Evolutionary conservation across 2,113 vertebrate genomes (phyloP).

Genomic region (Jaculus jaculus): DNA sequence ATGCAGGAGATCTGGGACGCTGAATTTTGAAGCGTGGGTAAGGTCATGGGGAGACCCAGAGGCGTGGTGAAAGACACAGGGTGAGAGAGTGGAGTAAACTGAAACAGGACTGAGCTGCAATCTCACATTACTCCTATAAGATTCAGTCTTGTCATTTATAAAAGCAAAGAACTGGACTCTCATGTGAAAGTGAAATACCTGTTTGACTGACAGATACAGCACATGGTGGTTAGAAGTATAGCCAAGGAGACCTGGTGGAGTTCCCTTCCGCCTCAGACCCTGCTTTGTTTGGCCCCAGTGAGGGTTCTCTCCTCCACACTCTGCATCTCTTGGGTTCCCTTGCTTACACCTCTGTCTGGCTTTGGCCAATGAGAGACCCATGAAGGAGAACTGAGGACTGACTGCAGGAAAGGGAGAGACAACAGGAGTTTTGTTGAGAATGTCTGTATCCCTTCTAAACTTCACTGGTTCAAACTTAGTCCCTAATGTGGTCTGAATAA

Average conservation of each 20-base stretch:
- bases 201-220: background rate
- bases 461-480: background rate
- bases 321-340: background rate
- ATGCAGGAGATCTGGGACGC: background rate
- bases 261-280: background rate
- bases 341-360: background rate
- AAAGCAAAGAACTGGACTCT: background rate
- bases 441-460: background rate
- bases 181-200: background rate
- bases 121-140: background rate
- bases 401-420: background rate
- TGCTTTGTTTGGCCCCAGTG: no score
- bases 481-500: background rate
- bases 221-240: background rate
- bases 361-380: background rate
- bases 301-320: background rate
- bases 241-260: background rate
- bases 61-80: background rate
- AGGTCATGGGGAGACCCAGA: background rate
- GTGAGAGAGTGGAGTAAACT: background rate
- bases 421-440: background rate
- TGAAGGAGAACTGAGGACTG: background rate
- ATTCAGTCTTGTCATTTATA: background rate
- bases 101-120: background rate
- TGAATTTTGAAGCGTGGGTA: background rate